Conservation (phyloP, 1,140 invertebrate species). For the Macrobrachium nipponense region DNA sequence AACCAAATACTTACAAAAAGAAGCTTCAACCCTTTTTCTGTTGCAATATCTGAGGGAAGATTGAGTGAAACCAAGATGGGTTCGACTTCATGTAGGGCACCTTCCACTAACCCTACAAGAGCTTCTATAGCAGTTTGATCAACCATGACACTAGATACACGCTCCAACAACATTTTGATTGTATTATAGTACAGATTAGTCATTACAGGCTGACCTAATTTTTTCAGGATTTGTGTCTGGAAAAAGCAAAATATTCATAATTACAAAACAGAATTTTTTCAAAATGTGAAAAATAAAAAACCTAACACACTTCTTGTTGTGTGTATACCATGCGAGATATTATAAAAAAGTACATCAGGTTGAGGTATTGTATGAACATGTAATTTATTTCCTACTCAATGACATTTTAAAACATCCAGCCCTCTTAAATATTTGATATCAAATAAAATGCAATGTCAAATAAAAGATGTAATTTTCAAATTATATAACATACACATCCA, state of each 20-base stretch:
- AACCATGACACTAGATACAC: slow-evolving; percentile 95
- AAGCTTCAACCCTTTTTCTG: slow-evolving; percentile 84
- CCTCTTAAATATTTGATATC: not conserved
- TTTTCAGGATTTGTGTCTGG: slow-evolving; percentile 81
- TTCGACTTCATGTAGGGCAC: slow-evolving; percentile 68
- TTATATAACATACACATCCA: not conserved
- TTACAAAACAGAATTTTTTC: slow-evolving; percentile 59
- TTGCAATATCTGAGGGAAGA: slow-evolving; percentile 82
- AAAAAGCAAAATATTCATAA: slow-evolving; percentile 9
- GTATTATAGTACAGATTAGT: slow-evolving; percentile 96
- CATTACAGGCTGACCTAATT: slow-evolving; percentile 92
- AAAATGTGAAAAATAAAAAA: not conserved
- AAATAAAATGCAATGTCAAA: too few species aligned
- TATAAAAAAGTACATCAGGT: too few species aligned
- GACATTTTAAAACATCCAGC: not conserved
- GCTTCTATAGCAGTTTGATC: slow-evolving; percentile 85
- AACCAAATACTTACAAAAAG: slow-evolving; percentile 72
- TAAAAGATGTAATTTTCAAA: not conserved
- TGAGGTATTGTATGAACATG: too few species aligned
- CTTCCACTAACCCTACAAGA: slow-evolving; percentile 63
- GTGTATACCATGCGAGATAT: not conserved
- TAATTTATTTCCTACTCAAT: too few species aligned
- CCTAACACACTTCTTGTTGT: too few species aligned
- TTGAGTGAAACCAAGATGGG: slow-evolving; percentile 79
- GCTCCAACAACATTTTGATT: slow-evolving; percentile 92